These are phyloP conservation scores for Novumbra hubbsi DNA, from an alignment of 2,797 vertebrate species.

Conservation along the genomic window DNA sequence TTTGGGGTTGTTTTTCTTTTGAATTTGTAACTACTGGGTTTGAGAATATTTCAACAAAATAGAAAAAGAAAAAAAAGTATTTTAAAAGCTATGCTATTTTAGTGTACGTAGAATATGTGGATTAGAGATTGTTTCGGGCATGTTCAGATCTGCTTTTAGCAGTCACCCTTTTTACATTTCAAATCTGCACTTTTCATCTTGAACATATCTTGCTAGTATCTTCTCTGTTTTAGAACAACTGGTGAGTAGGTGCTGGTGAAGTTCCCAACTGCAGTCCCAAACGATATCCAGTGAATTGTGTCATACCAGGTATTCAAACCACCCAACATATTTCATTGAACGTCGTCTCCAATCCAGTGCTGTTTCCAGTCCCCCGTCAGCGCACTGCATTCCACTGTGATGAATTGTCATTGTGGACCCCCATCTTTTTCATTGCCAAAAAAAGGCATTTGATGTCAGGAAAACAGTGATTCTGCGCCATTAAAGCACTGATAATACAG, in stretches of 20 bases:
- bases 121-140: constrained; percentile 73
- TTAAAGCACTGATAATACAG: constrained; percentile 58
- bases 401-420: constrained; percentile 19
- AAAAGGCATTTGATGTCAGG: constrained; percentile 34
- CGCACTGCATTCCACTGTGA: constrained; percentile 26
- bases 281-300: constrained; percentile 41
- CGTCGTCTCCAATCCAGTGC: background rate
- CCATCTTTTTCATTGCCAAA: constrained; percentile 13
- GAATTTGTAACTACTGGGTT: constrained; percentile 80
- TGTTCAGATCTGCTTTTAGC: constrained; percentile 66
- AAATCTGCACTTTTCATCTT: constrained; percentile 60
- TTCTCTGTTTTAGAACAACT: constrained; percentile 33
- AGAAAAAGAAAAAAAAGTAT: constrained; percentile 55
- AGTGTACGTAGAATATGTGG: constrained; percentile 79
- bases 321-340: background rate
- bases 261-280: constrained; percentile 47
- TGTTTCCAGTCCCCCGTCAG: constrained; percentile 13
- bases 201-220: constrained; percentile 37
- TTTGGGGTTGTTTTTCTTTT: constrained; percentile 77
- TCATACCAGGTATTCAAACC: constrained; percentile 22
- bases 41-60: constrained; percentile 78
- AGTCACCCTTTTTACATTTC: constrained; percentile 41
- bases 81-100: constrained; percentile 80
- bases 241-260: background rate
- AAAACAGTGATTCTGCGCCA: constrained; percentile 24